Conservation (phyloP, 2,888 invertebrate species). For the Tetramorium bicarinatum region DNA sequence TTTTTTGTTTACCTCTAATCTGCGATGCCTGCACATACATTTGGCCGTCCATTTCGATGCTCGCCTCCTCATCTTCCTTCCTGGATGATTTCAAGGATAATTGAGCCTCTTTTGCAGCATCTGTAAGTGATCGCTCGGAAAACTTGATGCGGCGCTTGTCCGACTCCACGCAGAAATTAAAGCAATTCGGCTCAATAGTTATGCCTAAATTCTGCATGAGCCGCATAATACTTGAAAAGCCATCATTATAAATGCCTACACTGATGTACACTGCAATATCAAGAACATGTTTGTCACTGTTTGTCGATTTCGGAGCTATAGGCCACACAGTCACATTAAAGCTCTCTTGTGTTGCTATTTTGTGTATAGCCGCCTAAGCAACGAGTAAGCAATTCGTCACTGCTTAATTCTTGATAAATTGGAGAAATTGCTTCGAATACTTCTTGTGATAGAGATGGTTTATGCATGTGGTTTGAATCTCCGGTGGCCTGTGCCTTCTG, state of each 20-base stretch:
- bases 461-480: no score
- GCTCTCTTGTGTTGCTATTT: constrained; percentile 1
- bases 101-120: neutral
- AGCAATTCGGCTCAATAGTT: neutral
- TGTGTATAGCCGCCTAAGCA: constrained; percentile 13
- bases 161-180: neutral
- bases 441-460: no score
- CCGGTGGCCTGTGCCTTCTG: no score
- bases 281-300: neutral
- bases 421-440: neutral
- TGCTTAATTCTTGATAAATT: no score
- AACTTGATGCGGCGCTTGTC: neutral
- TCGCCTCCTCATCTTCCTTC: neutral
- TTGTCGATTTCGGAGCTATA: constrained; percentile 1
- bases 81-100: neutral
- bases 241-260: neutral
- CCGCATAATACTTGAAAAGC: neutral
- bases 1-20: constrained; percentile 22
- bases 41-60: neutral
- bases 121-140: neutral
- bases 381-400: neutral
- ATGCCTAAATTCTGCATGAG: neutral
- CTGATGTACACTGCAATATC: neutral
- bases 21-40: neutral
- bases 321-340: neutral